phyloP scores from a whole-genome alignment of 2,888 invertebrate genomes.

The Drosophila differens region DNA sequence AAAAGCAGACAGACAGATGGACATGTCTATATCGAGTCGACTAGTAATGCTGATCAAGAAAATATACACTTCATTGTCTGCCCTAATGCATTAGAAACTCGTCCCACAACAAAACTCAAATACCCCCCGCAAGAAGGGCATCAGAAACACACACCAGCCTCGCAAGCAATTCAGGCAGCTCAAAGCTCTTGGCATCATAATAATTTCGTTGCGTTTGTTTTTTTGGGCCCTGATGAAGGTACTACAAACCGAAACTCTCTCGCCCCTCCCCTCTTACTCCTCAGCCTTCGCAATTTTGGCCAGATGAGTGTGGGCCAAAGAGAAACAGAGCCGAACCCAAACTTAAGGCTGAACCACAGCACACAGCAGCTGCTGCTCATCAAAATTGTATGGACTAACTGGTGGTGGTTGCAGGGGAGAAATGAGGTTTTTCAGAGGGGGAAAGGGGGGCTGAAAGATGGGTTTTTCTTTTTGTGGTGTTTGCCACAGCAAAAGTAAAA shows the following conservation, averaged over 20 bases:
- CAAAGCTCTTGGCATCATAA: constrained; percentile 49
- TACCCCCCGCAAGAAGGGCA: background rate
- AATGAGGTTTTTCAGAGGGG: background rate
- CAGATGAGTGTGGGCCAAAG: constrained; percentile 26
- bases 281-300: constrained; percentile 54
- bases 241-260: constrained; percentile 15
- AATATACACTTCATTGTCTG: background rate
- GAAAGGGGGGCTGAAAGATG: background rate
- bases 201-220: constrained; percentile 66
- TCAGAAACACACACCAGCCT: constrained; percentile 14
- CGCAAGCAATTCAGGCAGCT: background rate
- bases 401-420: background rate
- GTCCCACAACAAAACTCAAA: background rate
- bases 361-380: constrained; percentile 67
- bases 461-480: constrained; percentile 26
- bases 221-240: constrained; percentile 49
- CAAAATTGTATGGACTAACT: constrained; percentile 63
- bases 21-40: background rate
- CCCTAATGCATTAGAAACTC: background rate
- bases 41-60: background rate
- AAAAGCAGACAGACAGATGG: background rate
- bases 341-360: constrained; percentile 50
- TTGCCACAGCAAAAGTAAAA: constrained; percentile 62
- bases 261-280: constrained; percentile 12
- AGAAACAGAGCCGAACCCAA: constrained; percentile 21